These are phyloP conservation scores for Orthonyx spaldingii DNA, from an alignment of 2,113 vertebrate species.

Conservation along the genomic window DNA sequence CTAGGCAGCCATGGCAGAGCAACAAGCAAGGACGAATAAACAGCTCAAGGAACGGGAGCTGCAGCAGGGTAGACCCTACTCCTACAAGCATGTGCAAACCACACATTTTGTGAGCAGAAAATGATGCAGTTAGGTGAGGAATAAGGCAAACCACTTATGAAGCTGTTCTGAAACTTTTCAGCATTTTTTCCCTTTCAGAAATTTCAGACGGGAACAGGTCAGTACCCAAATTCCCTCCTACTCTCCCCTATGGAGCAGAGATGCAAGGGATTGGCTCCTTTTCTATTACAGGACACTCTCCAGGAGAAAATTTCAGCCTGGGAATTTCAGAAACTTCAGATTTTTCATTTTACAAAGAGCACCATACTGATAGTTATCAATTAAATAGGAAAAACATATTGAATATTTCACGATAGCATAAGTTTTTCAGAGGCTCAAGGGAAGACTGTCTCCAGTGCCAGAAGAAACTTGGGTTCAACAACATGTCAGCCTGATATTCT, in stretches of 20 bases:
- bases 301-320: background rate
- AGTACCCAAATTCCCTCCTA: background rate
- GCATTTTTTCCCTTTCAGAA: background rate
- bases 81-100: background rate
- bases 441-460: background rate
- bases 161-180: background rate
- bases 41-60: background rate
- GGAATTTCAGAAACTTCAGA: background rate
- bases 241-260: background rate
- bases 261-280: background rate
- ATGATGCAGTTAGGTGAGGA: background rate
- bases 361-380: background rate
- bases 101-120: background rate
- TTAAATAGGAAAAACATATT: background rate
- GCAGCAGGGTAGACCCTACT: background rate
- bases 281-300: background rate
- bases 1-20: conserved; percentile 36
- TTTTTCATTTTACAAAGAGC: background rate
- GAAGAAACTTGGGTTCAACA: background rate
- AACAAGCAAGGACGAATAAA: background rate
- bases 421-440: background rate
- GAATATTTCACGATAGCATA: background rate
- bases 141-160: background rate
- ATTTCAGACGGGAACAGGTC: background rate
- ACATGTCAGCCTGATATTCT: background rate